Evolutionary conservation across 2,888 invertebrate genomes (phyloP), one percentile per base, ranked within the genome.

Genomic region (Melinopterus prodromus): DNA sequence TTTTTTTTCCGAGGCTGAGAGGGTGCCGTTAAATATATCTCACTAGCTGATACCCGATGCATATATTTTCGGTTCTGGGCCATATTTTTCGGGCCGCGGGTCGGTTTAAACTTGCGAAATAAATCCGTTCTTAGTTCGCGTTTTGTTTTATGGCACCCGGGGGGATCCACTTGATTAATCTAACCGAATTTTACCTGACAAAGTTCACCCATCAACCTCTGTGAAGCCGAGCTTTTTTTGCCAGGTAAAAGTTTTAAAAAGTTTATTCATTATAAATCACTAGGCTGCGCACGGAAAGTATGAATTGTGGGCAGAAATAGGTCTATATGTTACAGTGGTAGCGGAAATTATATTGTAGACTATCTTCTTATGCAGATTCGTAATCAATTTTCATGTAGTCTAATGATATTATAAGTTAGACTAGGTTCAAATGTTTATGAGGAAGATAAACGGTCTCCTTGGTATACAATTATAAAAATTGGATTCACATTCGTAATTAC

Each of bases 81-180:
- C 77, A 79, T 81, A 81, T 79, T 81, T 81, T 79, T 77, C 77
- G 16, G 70, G 53, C 72, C 75, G 53, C 12, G 74, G 76, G 71
- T 53, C 77, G 82, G 81, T 79, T 83, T 81, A 84, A 85, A 85
- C 84, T 85, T 85, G 83, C 83, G 82, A 81, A 83, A 85, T 86
- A 86, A 86, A 86, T 86, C 85, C 85, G 84, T 85, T 85, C 84
- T 84, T 84, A 84, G 83, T 83, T 83, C 83, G 83, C 84, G 84
- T 85, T 85, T 85, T 85, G 85, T 83, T 84, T 85, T 85, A 85
- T 85, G 83, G 83, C 81, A 81, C 83, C 82, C 85, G 82, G 79
- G 77, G 84, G 83, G 84, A 83, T 81, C 80, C 81, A 84, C 82
- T 84, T 85, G 85, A 85, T 85, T 85, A 85, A 85, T 85, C 84